A percentile compares a stretch with the other conserved stretches of the same genome.
These are phyloP conservation scores for Glyphotaelius pellucidus DNA, from an alignment of 2,888 invertebrate genomes.

Conservation along the genomic window DNA sequence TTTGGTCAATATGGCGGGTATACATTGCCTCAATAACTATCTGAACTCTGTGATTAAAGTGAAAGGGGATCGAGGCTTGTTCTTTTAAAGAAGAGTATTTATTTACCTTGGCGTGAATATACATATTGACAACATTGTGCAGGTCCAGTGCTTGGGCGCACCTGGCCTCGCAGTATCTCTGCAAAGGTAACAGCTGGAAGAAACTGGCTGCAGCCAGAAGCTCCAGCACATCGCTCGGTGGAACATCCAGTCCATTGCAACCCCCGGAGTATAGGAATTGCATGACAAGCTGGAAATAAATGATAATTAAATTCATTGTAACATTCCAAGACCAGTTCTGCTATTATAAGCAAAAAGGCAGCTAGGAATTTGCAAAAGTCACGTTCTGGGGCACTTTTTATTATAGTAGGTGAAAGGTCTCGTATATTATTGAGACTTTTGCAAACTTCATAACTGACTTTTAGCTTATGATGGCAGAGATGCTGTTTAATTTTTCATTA, in stretches of 20 bases:
- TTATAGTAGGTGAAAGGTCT: no score
- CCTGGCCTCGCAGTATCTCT: constrained; percentile 90
- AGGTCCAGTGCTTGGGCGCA: constrained; percentile 90
- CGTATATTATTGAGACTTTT: no score
- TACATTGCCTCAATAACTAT: no score
- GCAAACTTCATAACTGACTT: no score
- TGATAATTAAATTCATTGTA: neutral
- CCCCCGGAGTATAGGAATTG: constrained; percentile 95
- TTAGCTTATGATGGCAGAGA: no score
- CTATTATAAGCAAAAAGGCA: no score
- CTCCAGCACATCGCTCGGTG: constrained; percentile 89
- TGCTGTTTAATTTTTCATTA: no score
- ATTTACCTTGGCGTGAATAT: constrained; percentile 92
- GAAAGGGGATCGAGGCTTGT: no score
- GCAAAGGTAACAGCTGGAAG: constrained; percentile 91
- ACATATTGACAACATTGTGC: constrained; percentile 94
- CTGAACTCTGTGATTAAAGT: no score
- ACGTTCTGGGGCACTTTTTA: no score
- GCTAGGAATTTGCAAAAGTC: no score
- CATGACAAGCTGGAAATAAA: constrained; percentile 86
- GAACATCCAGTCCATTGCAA: constrained; percentile 86
- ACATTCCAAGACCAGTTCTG: neutral
- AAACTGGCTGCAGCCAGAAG: constrained; percentile 94
- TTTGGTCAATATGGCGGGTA: no score
- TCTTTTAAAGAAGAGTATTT: neutral